Evolutionary conservation across 1,140 invertebrate species (phyloP), one percentile per base, ranked within the genome.

Genomic region (Chironomus striatipennis): DNA sequence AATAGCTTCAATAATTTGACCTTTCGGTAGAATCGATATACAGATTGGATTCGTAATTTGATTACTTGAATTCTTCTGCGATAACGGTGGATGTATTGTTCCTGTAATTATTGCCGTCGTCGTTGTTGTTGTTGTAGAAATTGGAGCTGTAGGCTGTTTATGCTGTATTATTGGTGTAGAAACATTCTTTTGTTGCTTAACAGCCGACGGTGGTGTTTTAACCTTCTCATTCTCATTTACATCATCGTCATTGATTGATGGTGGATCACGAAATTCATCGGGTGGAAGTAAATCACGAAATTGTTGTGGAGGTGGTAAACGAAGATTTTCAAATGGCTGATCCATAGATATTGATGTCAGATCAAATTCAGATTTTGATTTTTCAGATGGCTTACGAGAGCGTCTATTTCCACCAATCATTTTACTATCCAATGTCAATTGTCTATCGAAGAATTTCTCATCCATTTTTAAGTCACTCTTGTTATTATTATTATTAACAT

Each of bases 291-390:
- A 87, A 83, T 94, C 93, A 80, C 91, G 88, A 78, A 94, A 94
- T 83, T 93, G 91, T 78, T 93, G 90, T 0, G 93, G 93, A 1
- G 93, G 93, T 8, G 92, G 91, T 21, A 92, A 80, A 21, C 88
- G 85, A 7, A 93, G 86, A 78, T 92, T 90, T 79, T 93, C 91
- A 78, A 91, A 90, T 15, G 89, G 87, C 78, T 88, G 86, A 7
- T 82, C 81, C 47, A 81, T 80, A 3, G 65, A 5, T 74, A 85
- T 81, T 76, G 84, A 85, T 43, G 83, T 85, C 7, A 87, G 81
- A 78, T 85, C 83, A 72, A 85, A 79, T 77, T 85, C 82, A 64
- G 86, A 84, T 84, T 86, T 80, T 78, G 87, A 83, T 84, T 89
- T 85, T 76, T 84, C 79, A 73, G 57, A 76, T 76, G 64, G 76